A percentile compares a stretch with the other conserved stretches of the same genome.
Evolutionary conservation across 2,888 invertebrate species (phyloP).

Genomic region (Parnassius orleans): DNA sequence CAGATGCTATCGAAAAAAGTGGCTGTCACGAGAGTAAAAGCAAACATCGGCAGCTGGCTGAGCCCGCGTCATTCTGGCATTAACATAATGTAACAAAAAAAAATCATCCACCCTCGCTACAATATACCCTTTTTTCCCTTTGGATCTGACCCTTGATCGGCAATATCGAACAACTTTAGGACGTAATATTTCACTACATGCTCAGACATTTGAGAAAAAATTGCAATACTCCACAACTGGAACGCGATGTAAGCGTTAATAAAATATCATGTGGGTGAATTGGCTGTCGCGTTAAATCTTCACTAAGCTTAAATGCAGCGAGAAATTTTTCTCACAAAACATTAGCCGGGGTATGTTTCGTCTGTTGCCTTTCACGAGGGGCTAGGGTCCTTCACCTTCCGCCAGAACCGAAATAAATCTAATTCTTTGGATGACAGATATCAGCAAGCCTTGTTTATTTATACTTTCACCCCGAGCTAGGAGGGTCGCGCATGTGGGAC

Average conservation of each 20-base stretch:
- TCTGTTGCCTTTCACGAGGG: conserved; percentile 48
- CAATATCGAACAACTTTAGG: conserved; percentile 63
- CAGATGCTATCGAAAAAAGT: conserved; percentile 41
- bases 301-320: conserved; percentile 30
- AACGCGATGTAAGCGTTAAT: conserved; percentile 23
- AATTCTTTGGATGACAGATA: conserved; percentile 79
- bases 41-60: conserved; percentile 68
- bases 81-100: conserved; percentile 76
- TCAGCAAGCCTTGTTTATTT: conserved; percentile 80
- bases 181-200: conserved; percentile 36
- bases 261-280: conserved; percentile 17
- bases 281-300: conserved; percentile 30
- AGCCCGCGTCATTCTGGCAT: conserved; percentile 64
- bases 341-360: conserved; percentile 44
- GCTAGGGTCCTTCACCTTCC: conserved; percentile 73
- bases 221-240: conserved; percentile 21
- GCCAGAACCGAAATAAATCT: conserved; percentile 75
- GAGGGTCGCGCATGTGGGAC: conserved; percentile 70
- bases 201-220: conserved; percentile 8
- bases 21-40: conserved; percentile 57
- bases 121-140: conserved; percentile 60
- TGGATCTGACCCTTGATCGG: conserved; percentile 58
- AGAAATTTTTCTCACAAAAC: conserved; percentile 46
- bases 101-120: conserved; percentile 46
- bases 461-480: conserved; percentile 68